Base-by-base conservation (phyloP, 2,888 invertebrate species). In the Drosophila neonasuta region DNA sequence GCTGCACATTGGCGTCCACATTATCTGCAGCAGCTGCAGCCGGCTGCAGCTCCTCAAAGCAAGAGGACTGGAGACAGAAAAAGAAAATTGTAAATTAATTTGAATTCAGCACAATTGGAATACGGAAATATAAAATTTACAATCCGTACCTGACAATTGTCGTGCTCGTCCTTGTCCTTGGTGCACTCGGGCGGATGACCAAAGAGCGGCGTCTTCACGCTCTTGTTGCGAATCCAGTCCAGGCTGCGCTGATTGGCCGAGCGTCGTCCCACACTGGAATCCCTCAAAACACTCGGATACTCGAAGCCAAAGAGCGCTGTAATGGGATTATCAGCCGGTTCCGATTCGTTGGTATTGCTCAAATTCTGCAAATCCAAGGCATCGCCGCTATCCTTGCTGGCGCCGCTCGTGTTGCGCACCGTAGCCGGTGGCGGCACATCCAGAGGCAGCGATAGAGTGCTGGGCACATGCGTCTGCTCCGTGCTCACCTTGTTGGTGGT, bases 91-190 rank as follows among this genome's bases (percentile, higher is more conserved):
- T 0, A 36, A 0, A 5, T 36, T 0, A 10, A 36, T n/a, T 34
- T 4, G 0, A 11, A 15, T 32, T 17, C 3, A n/a, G 1, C 4
- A 45, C 1, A 44, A 24, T 24, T 1, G 6, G 5, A 24, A 24
- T 24, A 5, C 24, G 6, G 6, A 6, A 29, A 29, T 24, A n/a
- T 34, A 34, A n/a, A 24, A 7, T 2, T 11, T 20, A 7, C 6
- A 6, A 17, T n/a, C 45, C 34, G 24, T 67, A 93, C 93, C 92
- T 93, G 93, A 66, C 93, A 93, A 44, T 93, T 93, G 0, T 88
- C 87, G 20, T 75, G 82, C 13, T 72, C 74, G 3, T 73, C 61
- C 90, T 84, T 68, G 89, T 92, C 77, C 89, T 92, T 75, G 90
- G 91, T 82, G 74, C 89, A 89, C 49, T 89, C 88, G 7, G 88